These are phyloP conservation scores for Galerucella nymphaeae DNA, from an alignment of 2,888 invertebrate species.

Conservation along the genomic window DNA sequence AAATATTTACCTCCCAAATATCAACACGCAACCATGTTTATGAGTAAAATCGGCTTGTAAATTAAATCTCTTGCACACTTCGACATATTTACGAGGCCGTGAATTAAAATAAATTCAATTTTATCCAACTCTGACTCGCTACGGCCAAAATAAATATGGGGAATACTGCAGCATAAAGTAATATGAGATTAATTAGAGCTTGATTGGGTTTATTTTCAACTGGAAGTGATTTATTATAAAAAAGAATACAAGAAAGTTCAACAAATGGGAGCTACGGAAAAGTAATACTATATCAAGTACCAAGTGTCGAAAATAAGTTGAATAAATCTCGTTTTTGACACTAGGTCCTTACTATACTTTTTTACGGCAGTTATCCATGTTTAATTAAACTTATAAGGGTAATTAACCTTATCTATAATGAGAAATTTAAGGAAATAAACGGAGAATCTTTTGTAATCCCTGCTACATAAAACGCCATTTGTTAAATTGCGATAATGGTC, in stretches of 20 bases:
- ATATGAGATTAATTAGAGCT: constrained; percentile 7
- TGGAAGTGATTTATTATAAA: no score
- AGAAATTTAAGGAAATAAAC: constrained; percentile 23
- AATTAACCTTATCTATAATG: constrained; percentile 28
- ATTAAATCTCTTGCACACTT: constrained; percentile 45
- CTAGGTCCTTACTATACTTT: no score
- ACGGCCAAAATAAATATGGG: constrained; percentile 35
- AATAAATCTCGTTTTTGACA: no score
- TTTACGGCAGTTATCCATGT: no score
- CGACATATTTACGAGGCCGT: constrained; percentile 49
- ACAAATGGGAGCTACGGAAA: background rate
- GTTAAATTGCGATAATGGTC: constrained; percentile 65
- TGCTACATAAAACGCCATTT: constrained; percentile 60
- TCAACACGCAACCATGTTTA: constrained; percentile 49
- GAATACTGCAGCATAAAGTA: constrained; percentile 27
- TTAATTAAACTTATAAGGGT: constrained; percentile 16
- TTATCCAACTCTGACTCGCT: constrained; percentile 36
- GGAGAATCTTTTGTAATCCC: constrained; percentile 50
- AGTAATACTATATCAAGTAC: no score
- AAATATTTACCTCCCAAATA: constrained; percentile 48
- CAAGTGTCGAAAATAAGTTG: no score
- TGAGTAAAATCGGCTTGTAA: constrained; percentile 46
- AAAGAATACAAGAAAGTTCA: background rate
- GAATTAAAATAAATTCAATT: constrained; percentile 47
- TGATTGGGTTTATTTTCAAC: background rate